phyloP scores from a whole-genome alignment of 2,113 vertebrate species.

The Dascyllus trimaculatus region DNA sequence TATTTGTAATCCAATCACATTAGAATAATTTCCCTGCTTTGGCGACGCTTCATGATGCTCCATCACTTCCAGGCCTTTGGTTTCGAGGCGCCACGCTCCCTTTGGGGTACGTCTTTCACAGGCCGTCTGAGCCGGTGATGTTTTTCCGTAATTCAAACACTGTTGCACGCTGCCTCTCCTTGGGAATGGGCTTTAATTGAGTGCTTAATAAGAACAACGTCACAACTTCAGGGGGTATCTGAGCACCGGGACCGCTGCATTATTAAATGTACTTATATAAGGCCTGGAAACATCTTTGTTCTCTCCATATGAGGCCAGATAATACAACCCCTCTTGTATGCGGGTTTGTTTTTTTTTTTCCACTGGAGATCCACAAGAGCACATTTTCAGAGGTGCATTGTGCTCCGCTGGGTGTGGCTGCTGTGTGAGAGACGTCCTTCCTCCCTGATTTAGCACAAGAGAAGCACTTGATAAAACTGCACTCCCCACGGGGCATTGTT shows the following conservation, averaged over 20 bases:
- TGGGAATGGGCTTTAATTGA: slow-evolving; percentile 83
- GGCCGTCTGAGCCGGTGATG: slow-evolving; percentile 41
- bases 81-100: slow-evolving; percentile 48
- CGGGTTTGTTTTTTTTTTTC: slow-evolving; percentile 22
- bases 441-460: slow-evolving; percentile 32
- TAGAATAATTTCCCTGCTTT: slow-evolving; percentile 50
- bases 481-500: slow-evolving; percentile 32
- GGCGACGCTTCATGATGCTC: slow-evolving; percentile 50
- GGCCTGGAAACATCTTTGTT: slow-evolving; percentile 48
- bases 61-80: slow-evolving; percentile 53
- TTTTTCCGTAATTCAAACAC: slow-evolving; percentile 81
- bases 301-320: slow-evolving; percentile 25
- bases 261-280: slow-evolving; percentile 76
- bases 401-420: slow-evolving; percentile 58
- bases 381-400: slow-evolving; percentile 22
- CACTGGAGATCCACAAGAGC: slow-evolving; percentile 1
- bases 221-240: slow-evolving; percentile 61
- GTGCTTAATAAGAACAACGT: slow-evolving; percentile 78
- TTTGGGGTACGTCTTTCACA: slow-evolving; percentile 55
- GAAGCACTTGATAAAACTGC: slow-evolving; percentile 31
- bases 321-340: background rate
- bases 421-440: slow-evolving; percentile 39
- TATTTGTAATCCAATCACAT: slow-evolving; percentile 74
- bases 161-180: slow-evolving; percentile 69
- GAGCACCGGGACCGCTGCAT: slow-evolving; percentile 71